phyloP scores from a whole-genome alignment of 2,113 vertebrate genomes.

The Rallus limicola region DNA sequence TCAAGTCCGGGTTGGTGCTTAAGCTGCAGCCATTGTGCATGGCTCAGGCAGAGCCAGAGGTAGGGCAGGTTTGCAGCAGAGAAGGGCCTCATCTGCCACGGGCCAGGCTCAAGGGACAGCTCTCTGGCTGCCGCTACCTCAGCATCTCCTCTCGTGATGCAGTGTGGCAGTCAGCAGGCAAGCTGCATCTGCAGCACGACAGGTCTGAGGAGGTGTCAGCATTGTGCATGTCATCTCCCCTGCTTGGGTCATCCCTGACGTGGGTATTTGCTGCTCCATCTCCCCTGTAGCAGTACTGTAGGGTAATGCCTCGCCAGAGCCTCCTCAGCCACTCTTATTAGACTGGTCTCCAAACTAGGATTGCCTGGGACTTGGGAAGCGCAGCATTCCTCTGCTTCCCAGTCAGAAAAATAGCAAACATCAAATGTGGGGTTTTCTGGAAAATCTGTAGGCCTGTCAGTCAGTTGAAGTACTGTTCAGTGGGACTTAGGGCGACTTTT shows the following conservation, averaged over 20 bases:
- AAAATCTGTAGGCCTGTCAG: neutral
- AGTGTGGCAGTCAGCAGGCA: no score
- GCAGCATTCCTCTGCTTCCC: neutral
- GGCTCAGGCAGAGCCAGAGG: no score
- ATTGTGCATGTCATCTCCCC: accelerated
- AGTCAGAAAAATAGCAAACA: neutral
- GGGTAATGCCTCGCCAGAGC: neutral
- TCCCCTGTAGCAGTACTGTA: neutral
- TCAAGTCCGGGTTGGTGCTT: neutral
- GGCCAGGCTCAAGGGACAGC: neutral
- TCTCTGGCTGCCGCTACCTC: neutral
- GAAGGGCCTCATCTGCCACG: neutral
- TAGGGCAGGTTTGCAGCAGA: neutral
- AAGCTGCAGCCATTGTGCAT: neutral
- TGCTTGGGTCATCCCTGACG: neutral
- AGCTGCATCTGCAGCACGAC: neutral
- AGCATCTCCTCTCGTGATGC: neutral
- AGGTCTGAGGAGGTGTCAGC: neutral
- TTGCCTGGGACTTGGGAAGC: neutral
- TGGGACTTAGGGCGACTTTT: neutral
- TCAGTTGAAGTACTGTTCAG: no score
- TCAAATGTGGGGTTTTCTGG: neutral
- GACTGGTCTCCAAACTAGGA: neutral
- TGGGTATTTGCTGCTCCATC: accelerated
- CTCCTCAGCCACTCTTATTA: neutral